Percentiles rank a stretch among this genome's conserved stretches.
phyloP scores from a whole-genome alignment of 2,113 vertebrate species.

The Anhinga anhinga region DNA sequence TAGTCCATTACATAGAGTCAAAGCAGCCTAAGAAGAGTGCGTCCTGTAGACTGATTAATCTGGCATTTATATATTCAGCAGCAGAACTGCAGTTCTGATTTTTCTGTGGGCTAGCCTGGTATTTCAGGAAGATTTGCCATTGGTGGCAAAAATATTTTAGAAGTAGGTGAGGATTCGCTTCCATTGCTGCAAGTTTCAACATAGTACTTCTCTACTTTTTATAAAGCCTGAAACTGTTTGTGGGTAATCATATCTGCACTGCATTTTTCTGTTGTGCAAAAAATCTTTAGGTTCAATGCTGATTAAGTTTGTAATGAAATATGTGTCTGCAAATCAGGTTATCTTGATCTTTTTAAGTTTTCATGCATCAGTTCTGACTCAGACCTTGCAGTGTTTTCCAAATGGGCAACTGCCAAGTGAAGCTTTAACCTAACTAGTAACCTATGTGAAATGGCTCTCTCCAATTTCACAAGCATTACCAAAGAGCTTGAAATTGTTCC shows the following conservation, averaged over 20 bases:
- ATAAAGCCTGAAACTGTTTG: neutral
- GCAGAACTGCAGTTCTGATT: neutral
- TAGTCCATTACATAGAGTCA: neutral
- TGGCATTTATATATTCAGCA: neutral
- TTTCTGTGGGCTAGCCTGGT: neutral
- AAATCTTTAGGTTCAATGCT: neutral
- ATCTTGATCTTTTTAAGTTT: slow-evolving; percentile 4
- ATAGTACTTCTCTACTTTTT: neutral
- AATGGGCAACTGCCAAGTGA: neutral
- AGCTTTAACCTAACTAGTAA: neutral
- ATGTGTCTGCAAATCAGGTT: neutral
- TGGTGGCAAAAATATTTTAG: neutral
- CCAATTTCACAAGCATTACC: neutral
- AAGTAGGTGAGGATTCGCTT: neutral
- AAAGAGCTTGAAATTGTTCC: neutral
- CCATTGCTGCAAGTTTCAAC: neutral
- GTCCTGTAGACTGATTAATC: neutral
- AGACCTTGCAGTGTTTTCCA: neutral
- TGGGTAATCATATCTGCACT: neutral
- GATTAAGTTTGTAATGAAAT: slow-evolving; percentile 21
- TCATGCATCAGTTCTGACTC: slow-evolving; percentile 19
- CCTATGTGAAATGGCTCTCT: neutral
- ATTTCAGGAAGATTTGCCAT: neutral
- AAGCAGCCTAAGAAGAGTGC: neutral
- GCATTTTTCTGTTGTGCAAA: slow-evolving; percentile 3